Evolutionary conservation across 1,140 invertebrate species (phyloP), one percentile per base, ranked within the genome.

Genomic region (Drosophila nasuta): DNA sequence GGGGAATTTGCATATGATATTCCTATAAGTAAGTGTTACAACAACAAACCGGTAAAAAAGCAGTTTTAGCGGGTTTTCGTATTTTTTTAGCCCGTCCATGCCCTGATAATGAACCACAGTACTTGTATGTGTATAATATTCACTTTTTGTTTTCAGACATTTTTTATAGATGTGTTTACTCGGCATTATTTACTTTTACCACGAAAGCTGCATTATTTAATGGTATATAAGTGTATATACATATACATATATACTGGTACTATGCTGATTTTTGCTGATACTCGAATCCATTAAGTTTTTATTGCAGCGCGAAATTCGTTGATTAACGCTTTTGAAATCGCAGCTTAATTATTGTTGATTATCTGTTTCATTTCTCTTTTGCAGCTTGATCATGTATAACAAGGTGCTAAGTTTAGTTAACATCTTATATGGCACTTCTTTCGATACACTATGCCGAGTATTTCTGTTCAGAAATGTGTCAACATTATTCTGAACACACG

Each of bases 61-160:
- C 78, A 66, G 82, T 72, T 79, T 77, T 74, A 68, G 64, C 79
- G 48, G 59, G 76, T 79, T 82, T 72, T 64, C 33, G 35, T 60
- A 25, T 58, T 71, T 68, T 68, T 52, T 63, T 43, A 63, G 35
- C 69, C 7, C n/a, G 25, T 59, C 46, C 30, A 46, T 30, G 30
- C 30, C 52, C 73, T 79, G 77, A 79, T 79, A 72, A 76, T 68
- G 45, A 70, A 62, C 46, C 56, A 45, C 20, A 66, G 20, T 46
- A 59, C 49, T 62, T 45, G 41, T 45, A 76, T 71, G 57, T 43
- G 33, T 45, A 71, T 71, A 57, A 68, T 77, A 56, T 56, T 51
- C 28, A 17, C 10, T 35, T 58, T 75, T 58, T 63, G 57, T 63
- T 75, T 62, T 60, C 35, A 38, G 35, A 38, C 35, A 3, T 38